A percentile compares a stretch with the other conserved stretches of the same genome.
These are phyloP conservation scores for Onychostoma macrolepis DNA, from an alignment of 2,113 vertebrate species.

Conservation along the genomic window DNA sequence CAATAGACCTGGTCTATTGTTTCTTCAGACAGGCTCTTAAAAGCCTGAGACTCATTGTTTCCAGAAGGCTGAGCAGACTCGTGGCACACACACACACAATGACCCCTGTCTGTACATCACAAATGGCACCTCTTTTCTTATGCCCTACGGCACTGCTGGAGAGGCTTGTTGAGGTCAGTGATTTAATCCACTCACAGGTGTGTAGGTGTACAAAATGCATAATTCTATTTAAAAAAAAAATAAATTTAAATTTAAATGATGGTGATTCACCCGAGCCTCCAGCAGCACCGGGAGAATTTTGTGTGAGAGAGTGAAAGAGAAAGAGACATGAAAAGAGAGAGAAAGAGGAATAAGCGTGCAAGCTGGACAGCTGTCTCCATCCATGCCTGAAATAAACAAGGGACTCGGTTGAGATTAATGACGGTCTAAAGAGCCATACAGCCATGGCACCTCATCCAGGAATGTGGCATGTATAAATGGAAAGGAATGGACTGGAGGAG, in stretches of 20 bases:
- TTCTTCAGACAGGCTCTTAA: conserved; percentile 62
- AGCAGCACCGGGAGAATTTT: conserved; percentile 71
- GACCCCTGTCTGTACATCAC: conserved; percentile 76
- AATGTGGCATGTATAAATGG: conserved; percentile 83
- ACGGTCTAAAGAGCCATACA: conserved; percentile 83
- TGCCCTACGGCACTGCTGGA: conserved; percentile 57
- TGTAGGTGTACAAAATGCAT: conserved; percentile 30
- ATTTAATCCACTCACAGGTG: conserved; percentile 61
- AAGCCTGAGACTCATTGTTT: conserved; percentile 70
- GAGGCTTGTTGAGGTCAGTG: conserved; percentile 62
- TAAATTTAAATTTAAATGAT: too few relatives aligned
- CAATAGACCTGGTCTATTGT: conserved; percentile 68
- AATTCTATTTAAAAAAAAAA: not conserved
- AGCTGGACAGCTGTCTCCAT: conserved; percentile 83
- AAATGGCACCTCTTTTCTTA: conserved; percentile 51
- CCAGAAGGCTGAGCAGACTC: conserved; percentile 61
- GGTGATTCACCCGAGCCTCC: conserved; percentile 57
- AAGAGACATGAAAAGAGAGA: conserved; percentile 29
- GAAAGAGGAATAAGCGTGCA: conserved; percentile 47
- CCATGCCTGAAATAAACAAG: conserved; percentile 82
- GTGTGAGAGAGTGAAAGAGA: not conserved
- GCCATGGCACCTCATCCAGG: conserved; percentile 80
- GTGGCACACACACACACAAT: conserved; percentile 57
- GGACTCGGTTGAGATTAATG: conserved; percentile 86
- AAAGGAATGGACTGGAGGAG: conserved; percentile 75